A percentile compares a stretch with the other conserved stretches of the same genome.
These are phyloP conservation scores for Solenodon paradoxus DNA, from an alignment of 2,113 vertebrate genomes.

Conservation along the genomic window DNA sequence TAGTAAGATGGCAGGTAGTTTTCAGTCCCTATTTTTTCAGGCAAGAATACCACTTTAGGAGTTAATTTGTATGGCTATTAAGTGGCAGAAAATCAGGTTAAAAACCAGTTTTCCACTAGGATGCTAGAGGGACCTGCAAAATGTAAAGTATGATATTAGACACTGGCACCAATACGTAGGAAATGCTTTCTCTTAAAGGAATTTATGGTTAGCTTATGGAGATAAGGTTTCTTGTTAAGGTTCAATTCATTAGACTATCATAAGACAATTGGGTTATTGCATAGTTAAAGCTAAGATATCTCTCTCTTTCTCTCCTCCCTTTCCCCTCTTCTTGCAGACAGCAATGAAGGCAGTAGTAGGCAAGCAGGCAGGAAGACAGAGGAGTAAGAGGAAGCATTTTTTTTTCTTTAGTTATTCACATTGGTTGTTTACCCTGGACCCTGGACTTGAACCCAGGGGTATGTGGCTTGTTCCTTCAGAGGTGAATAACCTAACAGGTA, in stretches of 20 bases:
- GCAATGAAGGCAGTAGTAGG: too few species aligned
- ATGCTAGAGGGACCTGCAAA: not conserved
- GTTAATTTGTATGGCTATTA: not conserved
- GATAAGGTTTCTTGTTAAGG: not conserved
- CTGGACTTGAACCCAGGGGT: too few species aligned
- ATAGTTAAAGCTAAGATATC: not conserved
- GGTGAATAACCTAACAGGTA: too few species aligned
- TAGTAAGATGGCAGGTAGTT: not conserved
- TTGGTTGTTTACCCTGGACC: too few species aligned
- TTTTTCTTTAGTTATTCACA: too few species aligned
- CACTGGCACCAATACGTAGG: not conserved
- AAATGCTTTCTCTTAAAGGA: not conserved
- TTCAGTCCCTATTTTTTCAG: not conserved
- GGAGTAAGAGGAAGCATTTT: too few species aligned
- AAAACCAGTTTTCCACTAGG: not conserved
- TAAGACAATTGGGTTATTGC: not conserved
- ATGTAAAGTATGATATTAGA: not conserved
- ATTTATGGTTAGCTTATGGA: not conserved
- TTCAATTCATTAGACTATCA: not conserved
- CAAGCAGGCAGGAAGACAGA: too few species aligned
- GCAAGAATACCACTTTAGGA: not conserved
- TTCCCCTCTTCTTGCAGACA: too few species aligned
- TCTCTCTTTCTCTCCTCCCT: not conserved
- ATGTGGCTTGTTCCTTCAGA: too few species aligned
- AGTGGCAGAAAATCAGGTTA: slow-evolving; percentile 2